Conservation (phyloP, 2,888 invertebrate genomes). For the Cheilosia variabilis region DNA sequence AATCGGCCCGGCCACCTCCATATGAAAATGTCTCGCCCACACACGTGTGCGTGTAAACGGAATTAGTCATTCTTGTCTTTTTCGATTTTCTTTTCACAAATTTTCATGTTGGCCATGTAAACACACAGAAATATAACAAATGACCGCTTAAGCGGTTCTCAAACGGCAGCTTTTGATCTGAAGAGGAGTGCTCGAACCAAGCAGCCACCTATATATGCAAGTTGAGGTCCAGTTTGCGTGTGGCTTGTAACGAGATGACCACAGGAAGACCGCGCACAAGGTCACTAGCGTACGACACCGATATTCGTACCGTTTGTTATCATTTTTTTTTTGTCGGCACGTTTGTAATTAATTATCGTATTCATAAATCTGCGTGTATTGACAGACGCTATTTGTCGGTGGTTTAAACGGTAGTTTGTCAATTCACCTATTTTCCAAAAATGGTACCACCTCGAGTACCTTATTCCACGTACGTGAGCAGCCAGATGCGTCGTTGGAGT, state of each 20-base stretch:
- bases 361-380: slow-evolving; percentile 17
- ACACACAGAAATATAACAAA: slow-evolving; percentile 60
- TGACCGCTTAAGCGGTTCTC: slow-evolving; percentile 67
- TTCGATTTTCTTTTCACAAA: slow-evolving; percentile 5
- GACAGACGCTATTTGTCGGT: slow-evolving; percentile 41
- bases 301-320: slow-evolving; percentile 21
- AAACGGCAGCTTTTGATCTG: slow-evolving; percentile 65
- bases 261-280: slow-evolving; percentile 35
- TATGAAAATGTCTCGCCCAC: slow-evolving; percentile 51
- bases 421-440: slow-evolving; percentile 73
- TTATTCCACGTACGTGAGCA: slow-evolving; percentile 25
- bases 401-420: slow-evolving; percentile 62
- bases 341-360: slow-evolving; percentile 41
- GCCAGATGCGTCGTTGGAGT: slow-evolving; percentile 31
- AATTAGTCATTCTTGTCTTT: slow-evolving; percentile 63
- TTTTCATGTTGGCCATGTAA: slow-evolving; percentile 27
- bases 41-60: slow-evolving; percentile 54
- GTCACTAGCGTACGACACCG: slow-evolving; percentile 11
- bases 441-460: slow-evolving; percentile 32
- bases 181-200: slow-evolving; percentile 35
- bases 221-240: not conserved
- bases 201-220: slow-evolving; percentile 25
- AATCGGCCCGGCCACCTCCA: not conserved
- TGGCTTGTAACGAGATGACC: slow-evolving; percentile 10
- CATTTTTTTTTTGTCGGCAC: slow-evolving; percentile 13